Percentiles rank a stretch among this genome's conserved stretches.
Conservation (phyloP, 2,113 vertebrate genomes). For the Podocnemis expansa region DNA sequence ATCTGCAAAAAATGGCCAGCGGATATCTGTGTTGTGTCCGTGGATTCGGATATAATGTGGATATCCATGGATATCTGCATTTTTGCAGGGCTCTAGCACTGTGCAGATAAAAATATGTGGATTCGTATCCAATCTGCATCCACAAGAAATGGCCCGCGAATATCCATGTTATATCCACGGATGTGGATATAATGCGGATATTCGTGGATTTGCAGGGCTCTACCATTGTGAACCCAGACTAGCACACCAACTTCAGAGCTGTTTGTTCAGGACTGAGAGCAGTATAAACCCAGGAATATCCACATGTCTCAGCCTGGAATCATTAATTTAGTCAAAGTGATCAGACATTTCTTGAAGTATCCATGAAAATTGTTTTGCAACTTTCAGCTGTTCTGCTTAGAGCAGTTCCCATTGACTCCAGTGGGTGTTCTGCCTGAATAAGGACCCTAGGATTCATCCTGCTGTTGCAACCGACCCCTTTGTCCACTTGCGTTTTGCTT, state of each 20-base stretch:
- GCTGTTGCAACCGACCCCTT: neutral
- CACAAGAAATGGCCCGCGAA: too few relatives aligned
- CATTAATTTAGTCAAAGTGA: constrained; percentile 24
- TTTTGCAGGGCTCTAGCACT: too few relatives aligned
- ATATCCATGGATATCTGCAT: too few relatives aligned
- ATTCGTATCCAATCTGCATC: too few relatives aligned
- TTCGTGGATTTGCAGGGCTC: too few relatives aligned
- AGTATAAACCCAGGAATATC: neutral
- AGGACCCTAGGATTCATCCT: neutral
- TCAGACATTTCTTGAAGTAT: constrained; percentile 7
- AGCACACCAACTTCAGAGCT: neutral
- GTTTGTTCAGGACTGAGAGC: neutral
- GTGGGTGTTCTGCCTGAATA: constrained; percentile 2
- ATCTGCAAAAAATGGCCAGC: too few relatives aligned
- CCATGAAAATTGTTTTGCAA: neutral
- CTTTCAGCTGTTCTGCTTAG: neutral
- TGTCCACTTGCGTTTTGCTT: neutral
- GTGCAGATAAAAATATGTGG: too few relatives aligned
- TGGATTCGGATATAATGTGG: too few relatives aligned
- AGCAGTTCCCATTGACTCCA: neutral
- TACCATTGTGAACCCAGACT: neutral
- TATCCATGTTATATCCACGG: too few relatives aligned
- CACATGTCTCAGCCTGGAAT: neutral
- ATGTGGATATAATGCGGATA: too few relatives aligned
- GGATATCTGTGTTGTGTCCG: too few relatives aligned